Evolutionary conservation across 30 jellyfish, hydroid and myxozoan species (phyloP).

Genomic region (Aurelia aurita complex sp. Pacific): DNA sequence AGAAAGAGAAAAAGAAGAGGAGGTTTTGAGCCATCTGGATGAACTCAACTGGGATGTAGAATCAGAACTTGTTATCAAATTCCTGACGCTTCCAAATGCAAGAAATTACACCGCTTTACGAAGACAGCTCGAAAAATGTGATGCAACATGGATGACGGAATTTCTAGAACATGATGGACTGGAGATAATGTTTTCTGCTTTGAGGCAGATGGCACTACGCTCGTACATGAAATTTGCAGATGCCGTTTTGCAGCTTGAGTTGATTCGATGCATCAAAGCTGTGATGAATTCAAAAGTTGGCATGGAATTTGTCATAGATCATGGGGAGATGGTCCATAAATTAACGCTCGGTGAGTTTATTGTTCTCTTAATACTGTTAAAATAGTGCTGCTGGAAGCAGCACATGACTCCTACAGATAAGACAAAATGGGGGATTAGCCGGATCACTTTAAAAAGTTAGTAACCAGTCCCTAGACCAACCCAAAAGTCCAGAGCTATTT

Average conservation of each 20-base stretch:
- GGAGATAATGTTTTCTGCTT: conserved; percentile 79
- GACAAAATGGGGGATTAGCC: too few species aligned
- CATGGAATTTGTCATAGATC: conserved; percentile 72
- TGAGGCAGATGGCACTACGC: conserved; percentile 65
- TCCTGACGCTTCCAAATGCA: conserved; percentile 81
- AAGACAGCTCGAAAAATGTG: conserved; percentile 66
- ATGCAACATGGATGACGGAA: conserved; percentile 71
- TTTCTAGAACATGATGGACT: conserved; percentile 79
- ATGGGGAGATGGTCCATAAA: conserved; percentile 62
- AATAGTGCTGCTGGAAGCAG: too few species aligned
- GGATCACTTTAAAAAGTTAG: too few species aligned
- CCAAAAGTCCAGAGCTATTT: too few species aligned
- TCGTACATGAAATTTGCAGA: conserved; percentile 67
- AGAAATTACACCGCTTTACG: conserved; percentile 78
- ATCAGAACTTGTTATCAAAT: conserved; percentile 58
- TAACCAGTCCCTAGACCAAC: too few species aligned
- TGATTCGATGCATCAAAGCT: conserved; percentile 78
- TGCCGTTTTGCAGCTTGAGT: conserved; percentile 81
- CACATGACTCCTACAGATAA: too few species aligned
- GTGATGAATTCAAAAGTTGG: conserved; percentile 83
- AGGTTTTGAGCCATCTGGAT: conserved; percentile 22
- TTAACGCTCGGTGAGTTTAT: conserved; percentile 61
- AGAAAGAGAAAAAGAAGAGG: conserved; percentile 10
- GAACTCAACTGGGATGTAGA: conserved; percentile 62
- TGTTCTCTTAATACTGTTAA: too few species aligned